These are phyloP conservation scores for Polydrusus cervinus DNA, from an alignment of 2,888 invertebrate species.

Conservation along the genomic window DNA sequence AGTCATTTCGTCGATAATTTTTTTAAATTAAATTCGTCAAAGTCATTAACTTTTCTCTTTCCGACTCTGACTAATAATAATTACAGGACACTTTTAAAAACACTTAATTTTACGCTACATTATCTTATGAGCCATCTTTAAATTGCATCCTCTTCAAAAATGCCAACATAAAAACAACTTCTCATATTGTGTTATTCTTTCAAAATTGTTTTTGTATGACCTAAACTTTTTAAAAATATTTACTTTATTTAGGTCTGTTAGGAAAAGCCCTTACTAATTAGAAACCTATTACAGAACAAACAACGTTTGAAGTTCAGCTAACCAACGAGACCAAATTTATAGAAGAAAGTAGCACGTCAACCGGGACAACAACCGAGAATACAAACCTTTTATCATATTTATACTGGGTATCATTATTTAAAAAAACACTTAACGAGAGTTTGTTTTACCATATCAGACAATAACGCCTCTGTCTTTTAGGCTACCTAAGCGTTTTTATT, in stretches of 20 bases:
- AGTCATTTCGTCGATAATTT: too few relatives aligned
- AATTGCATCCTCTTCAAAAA: conserved; percentile 12
- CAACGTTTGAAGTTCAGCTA: too few relatives aligned
- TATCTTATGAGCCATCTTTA: not conserved
- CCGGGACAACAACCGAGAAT: too few relatives aligned
- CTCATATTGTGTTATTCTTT: not conserved
- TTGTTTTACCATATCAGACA: conserved; percentile 6
- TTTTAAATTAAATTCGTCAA: not conserved
- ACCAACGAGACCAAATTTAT: too few relatives aligned
- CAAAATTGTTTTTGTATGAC: not conserved
- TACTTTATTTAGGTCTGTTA: too few relatives aligned
- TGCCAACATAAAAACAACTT: not conserved
- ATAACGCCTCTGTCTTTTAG: conserved; percentile 9
- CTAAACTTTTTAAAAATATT: too few relatives aligned
- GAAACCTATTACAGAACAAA: too few relatives aligned
- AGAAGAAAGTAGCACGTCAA: too few relatives aligned
- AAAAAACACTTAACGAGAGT: conserved; percentile 1
- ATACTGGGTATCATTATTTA: not conserved
- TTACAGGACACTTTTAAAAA: conserved; percentile 5
- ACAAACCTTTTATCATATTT: not conserved
- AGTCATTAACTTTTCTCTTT: not conserved
- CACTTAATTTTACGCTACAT: not conserved
- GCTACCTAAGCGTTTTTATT: conserved; percentile 3
- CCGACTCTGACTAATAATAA: not conserved
- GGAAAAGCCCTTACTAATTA: too few relatives aligned